A percentile compares a stretch with the other conserved stretches of the same genome.
These are phyloP conservation scores for Lophochroa leadbeateri DNA, from an alignment of 2,113 vertebrate species.

Conservation along the genomic window DNA sequence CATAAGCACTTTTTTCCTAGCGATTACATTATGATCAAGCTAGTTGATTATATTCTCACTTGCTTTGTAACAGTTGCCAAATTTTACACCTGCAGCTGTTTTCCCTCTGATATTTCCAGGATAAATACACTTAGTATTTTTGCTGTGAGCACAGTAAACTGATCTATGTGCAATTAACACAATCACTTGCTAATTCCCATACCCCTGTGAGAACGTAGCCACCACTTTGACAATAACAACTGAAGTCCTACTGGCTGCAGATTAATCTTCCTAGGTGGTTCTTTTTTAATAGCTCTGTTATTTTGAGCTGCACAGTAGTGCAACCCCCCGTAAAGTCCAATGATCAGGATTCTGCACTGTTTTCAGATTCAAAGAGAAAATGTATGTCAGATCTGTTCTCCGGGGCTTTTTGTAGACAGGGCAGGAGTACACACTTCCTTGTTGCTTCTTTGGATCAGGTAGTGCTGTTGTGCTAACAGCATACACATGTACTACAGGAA, in stretches of 20 bases:
- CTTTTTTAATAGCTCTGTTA: background rate
- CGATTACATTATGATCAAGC: background rate
- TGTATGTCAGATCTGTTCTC: conserved; percentile 82
- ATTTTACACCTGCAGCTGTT: background rate
- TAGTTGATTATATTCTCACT: background rate
- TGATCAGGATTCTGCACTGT: conserved; percentile 76
- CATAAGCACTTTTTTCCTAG: background rate
- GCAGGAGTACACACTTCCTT: conserved; percentile 73
- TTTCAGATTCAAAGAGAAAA: conserved; percentile 78
- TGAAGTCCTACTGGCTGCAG: background rate
- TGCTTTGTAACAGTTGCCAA: background rate
- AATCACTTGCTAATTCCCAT: background rate
- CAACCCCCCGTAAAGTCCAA: conserved; percentile 82
- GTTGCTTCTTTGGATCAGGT: conserved; percentile 58
- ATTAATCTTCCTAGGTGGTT: background rate
- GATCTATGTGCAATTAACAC: background rate
- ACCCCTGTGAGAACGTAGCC: background rate
- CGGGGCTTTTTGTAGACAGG: conserved; percentile 85
- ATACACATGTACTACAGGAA: conserved; percentile 85
- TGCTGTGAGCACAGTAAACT: background rate
- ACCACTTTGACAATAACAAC: background rate
- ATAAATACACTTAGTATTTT: background rate
- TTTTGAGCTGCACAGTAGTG: conserved; percentile 82
- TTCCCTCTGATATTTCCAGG: background rate
- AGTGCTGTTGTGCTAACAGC: conserved; percentile 71